These are phyloP conservation scores for Macroglossus sobrinus DNA, from an alignment of 2,113 vertebrate species.

Conservation along the genomic window DNA sequence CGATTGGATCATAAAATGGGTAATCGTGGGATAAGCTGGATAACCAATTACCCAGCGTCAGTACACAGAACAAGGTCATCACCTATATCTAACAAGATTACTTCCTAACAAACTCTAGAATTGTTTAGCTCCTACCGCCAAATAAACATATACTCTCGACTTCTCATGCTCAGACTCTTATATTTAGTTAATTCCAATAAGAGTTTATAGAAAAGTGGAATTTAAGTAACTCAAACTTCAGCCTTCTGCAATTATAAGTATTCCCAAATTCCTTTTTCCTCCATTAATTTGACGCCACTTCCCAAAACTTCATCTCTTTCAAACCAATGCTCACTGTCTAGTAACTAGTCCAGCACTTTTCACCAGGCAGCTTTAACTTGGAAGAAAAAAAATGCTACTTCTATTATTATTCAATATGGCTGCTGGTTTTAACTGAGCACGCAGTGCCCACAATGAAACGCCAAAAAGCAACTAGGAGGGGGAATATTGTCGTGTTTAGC, in stretches of 20 bases:
- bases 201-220: not conserved
- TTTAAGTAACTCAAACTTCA: not conserved
- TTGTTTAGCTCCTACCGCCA: not conserved
- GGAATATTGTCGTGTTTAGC: not conserved
- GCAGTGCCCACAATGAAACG: constrained; percentile 41
- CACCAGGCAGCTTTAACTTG: not conserved
- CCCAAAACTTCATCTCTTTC: not conserved
- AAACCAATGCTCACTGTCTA: not conserved
- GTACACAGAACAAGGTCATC: constrained; percentile 46
- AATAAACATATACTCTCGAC: not conserved
- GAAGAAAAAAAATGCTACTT: not conserved
- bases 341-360: constrained; percentile 25
- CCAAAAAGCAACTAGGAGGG: not conserved
- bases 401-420: constrained; percentile 63
- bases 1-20: constrained; percentile 35
- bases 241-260: constrained; percentile 1
- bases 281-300: not conserved
- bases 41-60: not conserved
- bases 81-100: not conserved
- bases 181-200: not conserved
- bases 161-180: not conserved
- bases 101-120: not conserved
- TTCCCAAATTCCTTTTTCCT: not conserved
- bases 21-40: constrained; percentile 50
- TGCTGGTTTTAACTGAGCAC: constrained; percentile 30